Percentiles rank a stretch among this genome's conserved stretches.
phyloP scores from a whole-genome alignment of 2,797 vertebrate genomes.

The Epinephelus malabaricus region DNA sequence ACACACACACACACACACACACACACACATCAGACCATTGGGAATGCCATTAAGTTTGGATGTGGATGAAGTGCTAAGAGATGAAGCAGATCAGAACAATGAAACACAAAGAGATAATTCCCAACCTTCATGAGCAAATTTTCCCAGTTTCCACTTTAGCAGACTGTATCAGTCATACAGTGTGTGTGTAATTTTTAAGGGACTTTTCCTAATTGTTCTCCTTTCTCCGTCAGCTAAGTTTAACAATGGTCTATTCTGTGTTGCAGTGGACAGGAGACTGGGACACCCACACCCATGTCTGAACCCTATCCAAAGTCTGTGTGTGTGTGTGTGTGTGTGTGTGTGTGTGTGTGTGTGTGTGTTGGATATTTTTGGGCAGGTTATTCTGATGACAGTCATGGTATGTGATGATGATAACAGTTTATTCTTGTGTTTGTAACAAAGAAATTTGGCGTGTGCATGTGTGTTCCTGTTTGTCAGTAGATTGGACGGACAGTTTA shows the following conservation, averaged over 20 bases:
- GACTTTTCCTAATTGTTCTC: conserved; percentile 60
- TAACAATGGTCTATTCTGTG: conserved; percentile 67
- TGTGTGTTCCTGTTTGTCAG: conserved; percentile 59
- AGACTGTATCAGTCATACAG: conserved; percentile 5
- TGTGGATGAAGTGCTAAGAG: conserved; percentile 13
- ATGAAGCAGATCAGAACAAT: conserved; percentile 58
- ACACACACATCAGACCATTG: background rate
- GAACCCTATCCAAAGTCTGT: conserved; percentile 4
- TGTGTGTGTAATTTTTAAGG: conserved; percentile 9
- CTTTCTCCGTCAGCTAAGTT: conserved; percentile 46
- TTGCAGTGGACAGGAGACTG: conserved; percentile 34
- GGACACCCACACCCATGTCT: conserved; percentile 48
- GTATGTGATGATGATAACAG: conserved; percentile 48
- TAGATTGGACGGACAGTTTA: conserved; percentile 54
- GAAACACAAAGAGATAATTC: conserved; percentile 27
- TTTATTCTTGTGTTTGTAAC: conserved; percentile 46
- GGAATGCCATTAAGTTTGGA: conserved; percentile 42
- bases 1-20: conserved; percentile 12
- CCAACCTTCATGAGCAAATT: conserved; percentile 23
- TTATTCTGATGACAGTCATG: conserved; percentile 43
- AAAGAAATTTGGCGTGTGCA: background rate
- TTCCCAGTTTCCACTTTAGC: conserved; percentile 32
- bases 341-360: conserved; percentile 14
- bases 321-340: background rate
- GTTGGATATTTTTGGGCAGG: conserved; percentile 26